A percentile compares a stretch with the other conserved stretches of the same genome.
These are phyloP conservation scores for Burhinus oedicnemus DNA, from an alignment of 2,113 vertebrate genomes.

Conservation along the genomic window DNA sequence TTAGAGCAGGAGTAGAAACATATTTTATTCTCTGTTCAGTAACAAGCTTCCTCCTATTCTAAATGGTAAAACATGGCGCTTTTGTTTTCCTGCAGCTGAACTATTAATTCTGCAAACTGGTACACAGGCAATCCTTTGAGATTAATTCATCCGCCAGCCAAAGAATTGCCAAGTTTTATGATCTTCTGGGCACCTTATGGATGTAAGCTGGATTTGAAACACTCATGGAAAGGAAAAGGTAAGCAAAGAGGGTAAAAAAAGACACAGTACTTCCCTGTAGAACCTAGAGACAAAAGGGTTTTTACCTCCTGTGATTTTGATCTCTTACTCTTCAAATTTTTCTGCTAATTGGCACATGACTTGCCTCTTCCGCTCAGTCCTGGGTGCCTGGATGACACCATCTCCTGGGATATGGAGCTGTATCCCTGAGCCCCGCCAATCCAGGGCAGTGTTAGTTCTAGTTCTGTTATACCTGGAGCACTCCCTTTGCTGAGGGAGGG, in stretches of 20 bases:
- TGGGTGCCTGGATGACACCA: neutral
- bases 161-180: neutral
- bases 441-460: neutral
- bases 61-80: neutral
- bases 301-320: neutral
- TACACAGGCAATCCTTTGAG: neutral
- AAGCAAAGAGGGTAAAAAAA: neutral
- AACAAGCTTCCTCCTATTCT: neutral
- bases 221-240: neutral
- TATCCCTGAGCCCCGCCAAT: rapidly evolving
- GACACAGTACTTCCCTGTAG: neutral
- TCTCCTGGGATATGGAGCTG: neutral
- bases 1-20: neutral
- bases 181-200: neutral
- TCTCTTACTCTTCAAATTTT: neutral
- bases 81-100: neutral
- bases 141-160: neutral
- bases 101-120: neutral
- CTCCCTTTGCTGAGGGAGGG: neutral
- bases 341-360: neutral
- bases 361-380: neutral
- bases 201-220: neutral
- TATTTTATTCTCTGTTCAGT: neutral
- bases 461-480: neutral
- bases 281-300: neutral